These are phyloP conservation scores for Tetragonula carbonaria DNA, from an alignment of 2,888 invertebrate species.

Conservation along the genomic window DNA sequence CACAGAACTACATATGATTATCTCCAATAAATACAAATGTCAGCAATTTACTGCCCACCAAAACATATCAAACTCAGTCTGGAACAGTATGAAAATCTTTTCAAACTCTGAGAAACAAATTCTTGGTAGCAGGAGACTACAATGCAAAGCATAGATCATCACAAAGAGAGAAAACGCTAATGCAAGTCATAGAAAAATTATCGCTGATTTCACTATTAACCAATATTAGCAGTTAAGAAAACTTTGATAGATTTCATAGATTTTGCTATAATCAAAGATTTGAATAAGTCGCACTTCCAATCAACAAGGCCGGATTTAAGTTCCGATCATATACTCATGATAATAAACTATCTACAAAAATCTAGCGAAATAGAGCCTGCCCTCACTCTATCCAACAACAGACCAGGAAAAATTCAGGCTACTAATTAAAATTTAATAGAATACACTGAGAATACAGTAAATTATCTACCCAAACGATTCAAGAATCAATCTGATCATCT, in stretches of 20 bases:
- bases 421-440: no score
- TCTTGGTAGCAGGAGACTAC: background rate
- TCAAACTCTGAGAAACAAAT: background rate
- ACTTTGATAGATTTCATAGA: no score
- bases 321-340: no score
- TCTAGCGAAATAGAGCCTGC: no score
- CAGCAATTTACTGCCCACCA: constrained; percentile 60
- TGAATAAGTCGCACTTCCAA: no score
- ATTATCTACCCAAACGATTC: background rate
- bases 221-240: no score
- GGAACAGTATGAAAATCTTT: background rate
- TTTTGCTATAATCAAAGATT: no score
- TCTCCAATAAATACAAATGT: constrained; percentile 51
- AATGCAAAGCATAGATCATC: constrained; percentile 54
- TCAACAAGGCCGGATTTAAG: no score
- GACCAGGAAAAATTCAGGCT: no score
- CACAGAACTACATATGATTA: constrained; percentile 30
- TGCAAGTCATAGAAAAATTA: background rate
- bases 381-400: background rate
- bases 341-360: no score
- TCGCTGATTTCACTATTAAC: background rate
- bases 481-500: background rate
- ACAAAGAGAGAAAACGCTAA: background rate
- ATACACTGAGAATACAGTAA: background rate
- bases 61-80: background rate